These are phyloP conservation scores for Clarias platycephalus DNA, from an alignment of 2,797 vertebrate genomes.

Conservation along the genomic window DNA sequence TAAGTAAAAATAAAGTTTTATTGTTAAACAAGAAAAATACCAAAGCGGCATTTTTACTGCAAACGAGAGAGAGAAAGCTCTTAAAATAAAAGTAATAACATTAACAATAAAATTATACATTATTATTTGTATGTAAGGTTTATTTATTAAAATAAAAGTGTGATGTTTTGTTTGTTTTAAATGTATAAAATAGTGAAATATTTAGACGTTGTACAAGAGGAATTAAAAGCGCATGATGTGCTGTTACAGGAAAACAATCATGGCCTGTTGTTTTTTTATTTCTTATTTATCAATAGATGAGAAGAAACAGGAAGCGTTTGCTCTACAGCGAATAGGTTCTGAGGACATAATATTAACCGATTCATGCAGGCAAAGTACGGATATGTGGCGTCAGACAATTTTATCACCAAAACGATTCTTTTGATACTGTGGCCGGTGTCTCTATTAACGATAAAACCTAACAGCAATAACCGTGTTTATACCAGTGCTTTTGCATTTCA, in stretches of 20 bases:
- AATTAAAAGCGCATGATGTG: neutral
- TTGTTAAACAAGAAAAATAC: neutral
- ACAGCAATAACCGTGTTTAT: constrained; percentile 58
- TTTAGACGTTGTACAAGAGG: neutral
- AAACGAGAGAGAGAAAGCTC: neutral
- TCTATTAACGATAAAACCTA: constrained; percentile 62
- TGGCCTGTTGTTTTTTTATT: neutral
- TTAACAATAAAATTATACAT: too few relatives aligned
- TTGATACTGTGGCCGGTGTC: constrained; percentile 57
- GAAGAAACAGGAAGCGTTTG: constrained; percentile 32
- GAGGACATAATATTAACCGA: neutral
- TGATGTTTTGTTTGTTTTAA: too few relatives aligned
- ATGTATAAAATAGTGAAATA: neutral
- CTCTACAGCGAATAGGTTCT: constrained; percentile 21
- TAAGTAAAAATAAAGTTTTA: neutral
- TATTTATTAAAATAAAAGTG: neutral
- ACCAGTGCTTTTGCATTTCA: constrained; percentile 63
- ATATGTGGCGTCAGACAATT: constrained; percentile 46
- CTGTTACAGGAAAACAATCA: neutral
- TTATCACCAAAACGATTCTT: constrained; percentile 62
- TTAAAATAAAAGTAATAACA: neutral
- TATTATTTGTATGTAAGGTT: too few relatives aligned
- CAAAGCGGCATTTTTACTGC: neutral
- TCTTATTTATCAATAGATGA: constrained; percentile 34
- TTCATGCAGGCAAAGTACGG: constrained; percentile 50